Base-by-base conservation (phyloP, 2,888 invertebrate genomes). In the Escarpia spicata region DNA sequence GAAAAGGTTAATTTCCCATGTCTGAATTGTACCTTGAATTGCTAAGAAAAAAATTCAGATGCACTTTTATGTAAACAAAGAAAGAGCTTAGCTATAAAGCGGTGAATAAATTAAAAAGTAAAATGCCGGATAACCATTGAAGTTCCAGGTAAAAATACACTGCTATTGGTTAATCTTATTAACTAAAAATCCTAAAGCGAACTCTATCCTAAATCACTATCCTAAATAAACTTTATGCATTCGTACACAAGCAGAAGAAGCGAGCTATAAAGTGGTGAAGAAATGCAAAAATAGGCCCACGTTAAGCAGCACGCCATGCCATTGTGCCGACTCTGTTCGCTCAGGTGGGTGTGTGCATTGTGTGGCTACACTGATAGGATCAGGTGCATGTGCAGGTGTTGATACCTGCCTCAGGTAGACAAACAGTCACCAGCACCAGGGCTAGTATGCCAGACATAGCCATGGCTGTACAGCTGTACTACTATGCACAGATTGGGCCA, bases 321-420 rank as follows among this genome's bases (percentile, higher is more conserved):
- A n/a, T 75, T n/a, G n/a, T 75, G n/a, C 75, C n/a, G 75, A 75
- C 75, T 75, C 75, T 26, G 26, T 26, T 75, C 6, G 26, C 75
- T 52, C 52, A 52, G 52, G 52, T 75, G n/a, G 2, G 52, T 12
- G 26, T n/a, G 26, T 26, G 26, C n/a, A 75, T 75, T 75, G 75
- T 75, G 26, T 26, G 75, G n/a, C 6, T 19, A n/a, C 75, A 75
- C 2, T 26, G 75, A 75, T 75, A 75, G 75, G 75, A 75, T 75
- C 75, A 75, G 75, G 75, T 75, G 75, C n/a, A n/a, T 75, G 75
- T 75, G 75, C 75, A 75, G 75, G 75, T n/a, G 75, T 75, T 75
- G 75, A 75, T 26, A 26, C 19, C 26, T 75, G 26, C n/a, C 26
- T 26, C 75, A 75, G 75, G 75, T 75, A 75, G 75, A 26, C 26